Conservation (phyloP, 2,113 vertebrate genomes). For the Nyctereutes procyonoides region DNA sequence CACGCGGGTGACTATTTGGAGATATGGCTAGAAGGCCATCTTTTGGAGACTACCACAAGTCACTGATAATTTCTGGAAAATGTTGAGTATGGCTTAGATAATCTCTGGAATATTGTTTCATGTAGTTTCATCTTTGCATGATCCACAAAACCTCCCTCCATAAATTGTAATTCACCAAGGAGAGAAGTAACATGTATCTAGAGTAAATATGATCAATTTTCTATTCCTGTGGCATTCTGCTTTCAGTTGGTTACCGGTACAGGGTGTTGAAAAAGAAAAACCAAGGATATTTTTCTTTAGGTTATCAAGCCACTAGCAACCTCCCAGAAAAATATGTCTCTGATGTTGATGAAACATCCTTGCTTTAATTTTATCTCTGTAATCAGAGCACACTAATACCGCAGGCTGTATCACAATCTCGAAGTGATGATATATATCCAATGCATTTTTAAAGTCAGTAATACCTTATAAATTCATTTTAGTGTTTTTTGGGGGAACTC, state of each 20-base stretch:
- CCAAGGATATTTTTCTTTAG: neutral
- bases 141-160: neutral
- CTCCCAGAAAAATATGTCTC: neutral
- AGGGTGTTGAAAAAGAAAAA: neutral
- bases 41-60: neutral
- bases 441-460: neutral
- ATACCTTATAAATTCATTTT: constrained; percentile 20
- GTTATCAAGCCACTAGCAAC: neutral
- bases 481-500: neutral
- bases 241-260: neutral
- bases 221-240: neutral
- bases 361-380: neutral
- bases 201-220: neutral
- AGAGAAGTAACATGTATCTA: neutral
- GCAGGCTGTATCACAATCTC: too few species aligned
- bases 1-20: neutral
- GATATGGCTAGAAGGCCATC: too few species aligned
- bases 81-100: neutral
- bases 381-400: neutral
- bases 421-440: neutral
- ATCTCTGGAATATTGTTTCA: neutral
- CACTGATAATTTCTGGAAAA: neutral
- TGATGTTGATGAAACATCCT: neutral
- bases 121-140: neutral
- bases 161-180: neutral